Evolutionary conservation across 64 coral and sea anemone species (phyloP), one percentile per base, ranked within the genome.

Genomic region (Pocillopora damicornis): DNA sequence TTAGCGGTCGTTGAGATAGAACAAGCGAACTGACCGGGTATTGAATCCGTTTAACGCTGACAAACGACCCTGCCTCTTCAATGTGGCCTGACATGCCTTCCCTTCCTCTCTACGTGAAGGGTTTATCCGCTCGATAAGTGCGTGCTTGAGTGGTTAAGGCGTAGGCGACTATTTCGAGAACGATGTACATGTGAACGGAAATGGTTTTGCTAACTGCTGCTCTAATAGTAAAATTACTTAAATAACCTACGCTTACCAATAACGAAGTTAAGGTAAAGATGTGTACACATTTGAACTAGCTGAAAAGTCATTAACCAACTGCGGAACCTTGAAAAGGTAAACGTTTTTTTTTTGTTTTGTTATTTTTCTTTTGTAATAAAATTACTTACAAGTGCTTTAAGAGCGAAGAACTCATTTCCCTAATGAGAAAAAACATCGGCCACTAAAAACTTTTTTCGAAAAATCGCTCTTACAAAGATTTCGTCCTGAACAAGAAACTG

Each of bases 71-170:
- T 35, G 36, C 16, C 13, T 35, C 17, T 22, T 57, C 30, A 30
- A 20, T 25, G 69, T 73, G 69, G 15, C 18, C 16, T 20, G 37
- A 3, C 37, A 42, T 22, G 42, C 14, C 16, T 5, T 13, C 8
- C 18, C 57, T 51, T 77, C 75, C 75, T 37, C 18, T 58, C 37
- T 77, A 77, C 75, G 75, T 77, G 75, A 36, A 77, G 37, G 75
- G 18, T 6, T 22, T 22, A 77, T 51, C 75, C 75, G 37, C 75
- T 20, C 22, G 8, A 71, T 20, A 71, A 71, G 67, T 71, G 4
- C 3, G 67, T n/a, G 67, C 20, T 71, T 71, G 11, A 71, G 67
- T 30, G 42, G 42, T 51, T 51, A 51, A 4, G 42, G 67, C 67
- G 75, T 77, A 42, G 37, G 17, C 18, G 75, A 77, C 75, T 71